Evolutionary conservation across 2,888 invertebrate genomes (phyloP), one percentile per base, ranked within the genome.

Genomic region (Epirrhoe tristata): DNA sequence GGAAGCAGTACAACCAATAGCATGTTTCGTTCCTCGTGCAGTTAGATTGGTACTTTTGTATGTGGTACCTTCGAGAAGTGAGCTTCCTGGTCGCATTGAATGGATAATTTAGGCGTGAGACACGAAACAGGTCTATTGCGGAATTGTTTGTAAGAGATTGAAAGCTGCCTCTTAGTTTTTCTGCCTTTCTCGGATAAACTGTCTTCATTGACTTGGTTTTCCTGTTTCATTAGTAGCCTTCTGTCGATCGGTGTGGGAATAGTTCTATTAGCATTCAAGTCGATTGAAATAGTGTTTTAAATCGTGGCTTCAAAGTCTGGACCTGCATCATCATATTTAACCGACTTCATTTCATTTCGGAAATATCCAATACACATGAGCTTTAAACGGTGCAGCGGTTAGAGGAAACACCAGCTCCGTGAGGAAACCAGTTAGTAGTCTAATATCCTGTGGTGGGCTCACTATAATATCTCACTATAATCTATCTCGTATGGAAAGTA

Each of bases 1-100:
- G 69, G 63, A 70, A 69, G 54, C 59, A 43, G 12, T 39, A 43
- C 54, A 57, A 48, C 24, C 66, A 63, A 66, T 66, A 63, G 55
- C 63, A 64, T 55, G 61, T 61, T 57, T 56, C 66, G 48, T 53
- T 32, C 63, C 54, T 24, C 24, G 24, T 56, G 53, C 46, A 58
- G 54, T 66, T 60, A 65, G 51, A 12, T 12, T 12, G 39, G 50
- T 16, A 39, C 32, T 46, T 24, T 54, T 54, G 12, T 46, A 46
- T 54, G 53, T 14, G 61, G 51, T 43, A 36, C 62, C 51, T 52
- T 51, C 57, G 52, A 55, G 56, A 61, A 17, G 57, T 50, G 58
- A 17, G 57, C 54, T 68, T 68, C 64, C 67, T 60, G 39, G 36
- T 67, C 46, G 10, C 32, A 55, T 64, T 60, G 50, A 59, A 67